A percentile compares a stretch with the other conserved stretches of the same genome.
These are phyloP conservation scores for Morpho helenor DNA, from an alignment of 2,888 invertebrate genomes.

Conservation along the genomic window DNA sequence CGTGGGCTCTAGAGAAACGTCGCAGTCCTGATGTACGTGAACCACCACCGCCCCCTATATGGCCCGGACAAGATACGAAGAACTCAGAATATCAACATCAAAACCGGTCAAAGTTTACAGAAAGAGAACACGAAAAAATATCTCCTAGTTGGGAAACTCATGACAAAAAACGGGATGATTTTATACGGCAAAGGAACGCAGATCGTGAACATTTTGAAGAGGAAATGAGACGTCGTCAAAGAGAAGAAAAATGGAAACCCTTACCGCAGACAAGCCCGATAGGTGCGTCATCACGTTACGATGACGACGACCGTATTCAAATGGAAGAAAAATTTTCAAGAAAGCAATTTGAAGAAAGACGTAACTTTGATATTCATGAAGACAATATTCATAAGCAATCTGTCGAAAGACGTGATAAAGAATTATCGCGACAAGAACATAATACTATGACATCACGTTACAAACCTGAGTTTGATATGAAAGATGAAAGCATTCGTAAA, in stretches of 20 bases:
- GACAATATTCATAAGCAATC: conserved; percentile 37
- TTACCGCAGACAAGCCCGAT: conserved; percentile 19
- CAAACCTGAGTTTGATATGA: conserved; percentile 14
- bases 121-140: conserved; percentile 29
- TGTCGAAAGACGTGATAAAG: conserved; percentile 32
- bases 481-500: conserved; percentile 17
- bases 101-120: conserved; percentile 30
- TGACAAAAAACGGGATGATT: conserved; percentile 20
- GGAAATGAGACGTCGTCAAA: conserved; percentile 23
- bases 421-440: conserved; percentile 17
- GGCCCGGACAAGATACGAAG: conserved; percentile 49
- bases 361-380: conserved; percentile 16
- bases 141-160: conserved; percentile 32
- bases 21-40: conserved; percentile 48
- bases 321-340: conserved; percentile 19
- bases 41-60: conserved; percentile 59
- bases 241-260: conserved; percentile 24
- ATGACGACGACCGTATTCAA: conserved; percentile 15
- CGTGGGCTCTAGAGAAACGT: conserved; percentile 67
- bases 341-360: conserved; percentile 20
- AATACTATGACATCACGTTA: conserved; percentile 15
- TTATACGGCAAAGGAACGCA: conserved; percentile 7
- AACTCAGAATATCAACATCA: conserved; percentile 25
- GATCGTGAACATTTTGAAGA: conserved; percentile 23
- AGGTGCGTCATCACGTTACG: conserved; percentile 18